Base-by-base conservation (phyloP, 2,888 invertebrate species). In the Patella pellucida region DNA sequence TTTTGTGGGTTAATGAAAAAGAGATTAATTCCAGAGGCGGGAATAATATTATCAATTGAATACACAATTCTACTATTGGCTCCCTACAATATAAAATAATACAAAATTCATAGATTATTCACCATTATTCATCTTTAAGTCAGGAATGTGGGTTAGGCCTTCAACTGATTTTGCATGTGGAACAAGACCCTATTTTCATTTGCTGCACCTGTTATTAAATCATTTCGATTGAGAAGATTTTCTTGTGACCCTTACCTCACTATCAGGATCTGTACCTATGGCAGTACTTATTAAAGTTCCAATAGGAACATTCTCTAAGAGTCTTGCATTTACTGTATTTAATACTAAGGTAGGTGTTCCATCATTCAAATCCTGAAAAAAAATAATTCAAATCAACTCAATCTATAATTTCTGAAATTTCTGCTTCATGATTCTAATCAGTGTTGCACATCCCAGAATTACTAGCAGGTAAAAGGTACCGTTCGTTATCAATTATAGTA, bases 341-440 rank as follows among this genome's bases (percentile, higher is more conserved):
- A 71, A 76, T 14, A 67, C 19, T n/a, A 87, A 81, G 4, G 54
- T 62, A 41, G 88, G 88, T 2, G 81, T 15, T 56, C 81, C 79
- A 74, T 88, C 87, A 78, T 88, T 88, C 4, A 72, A 72, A 77
- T 88, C 87, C 88, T 88, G 77, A 27, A 80, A 62, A 80, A 62
- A 14, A 72, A 11, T 41, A 41, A 41, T 9, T 41, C 41, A 41
- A 41, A 41, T 41, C 41, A 41, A 41, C 9, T 41, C 9, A 41
- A 41, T 41, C 41, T 9, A 41, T 41, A 9, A 41, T 5, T 41
- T 41, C 41, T 41, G 9, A 41, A 41, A 41, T 41, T 41, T 9
- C 7, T 5, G 1, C 9, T 41, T 41, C 9, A 9, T 41, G 41
- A 41, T 9, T 41, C 41, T 41, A n/a, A n/a, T n/a, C n/a, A n/a